Evolutionary conservation across 2,113 vertebrate species (phyloP).

Genomic region (Thoracochromis brauschi): DNA sequence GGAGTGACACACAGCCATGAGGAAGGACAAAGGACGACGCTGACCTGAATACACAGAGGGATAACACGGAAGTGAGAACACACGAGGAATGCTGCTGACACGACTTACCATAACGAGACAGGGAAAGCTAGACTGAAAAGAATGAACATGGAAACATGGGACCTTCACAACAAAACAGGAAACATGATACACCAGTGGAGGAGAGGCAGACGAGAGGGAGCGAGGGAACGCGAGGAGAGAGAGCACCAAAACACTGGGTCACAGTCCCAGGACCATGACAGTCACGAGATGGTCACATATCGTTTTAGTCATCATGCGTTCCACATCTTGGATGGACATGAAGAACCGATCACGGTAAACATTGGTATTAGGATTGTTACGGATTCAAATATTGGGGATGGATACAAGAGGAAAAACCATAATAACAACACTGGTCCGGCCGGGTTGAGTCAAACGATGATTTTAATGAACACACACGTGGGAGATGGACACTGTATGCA

Average conservation of each 20-base stretch:
- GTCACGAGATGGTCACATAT: background rate
- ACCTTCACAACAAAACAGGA: background rate
- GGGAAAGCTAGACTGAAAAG: fast-evolving
- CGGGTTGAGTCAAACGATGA: no score
- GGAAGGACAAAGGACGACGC: background rate
- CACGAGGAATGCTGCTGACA: background rate
- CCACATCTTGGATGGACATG: background rate
- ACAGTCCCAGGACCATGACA: background rate
- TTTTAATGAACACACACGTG: no score
- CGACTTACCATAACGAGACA: background rate
- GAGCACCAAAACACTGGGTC: background rate
- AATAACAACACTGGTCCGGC: no score
- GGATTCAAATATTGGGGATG: no score
- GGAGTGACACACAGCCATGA: background rate
- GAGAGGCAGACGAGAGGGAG: background rate
- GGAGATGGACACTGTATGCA: no score
- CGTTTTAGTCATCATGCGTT: background rate
- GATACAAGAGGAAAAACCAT: no score
- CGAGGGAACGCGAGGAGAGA: fast-evolving
- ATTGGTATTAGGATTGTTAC: background rate
- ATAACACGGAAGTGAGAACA: background rate
- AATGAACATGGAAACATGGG: background rate
- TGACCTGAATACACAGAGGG: background rate
- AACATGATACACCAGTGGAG: background rate
- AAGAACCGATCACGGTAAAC: background rate